Evolutionary conservation across 2,113 vertebrate species (phyloP).

Genomic region (Protomyctophum bolini): DNA sequence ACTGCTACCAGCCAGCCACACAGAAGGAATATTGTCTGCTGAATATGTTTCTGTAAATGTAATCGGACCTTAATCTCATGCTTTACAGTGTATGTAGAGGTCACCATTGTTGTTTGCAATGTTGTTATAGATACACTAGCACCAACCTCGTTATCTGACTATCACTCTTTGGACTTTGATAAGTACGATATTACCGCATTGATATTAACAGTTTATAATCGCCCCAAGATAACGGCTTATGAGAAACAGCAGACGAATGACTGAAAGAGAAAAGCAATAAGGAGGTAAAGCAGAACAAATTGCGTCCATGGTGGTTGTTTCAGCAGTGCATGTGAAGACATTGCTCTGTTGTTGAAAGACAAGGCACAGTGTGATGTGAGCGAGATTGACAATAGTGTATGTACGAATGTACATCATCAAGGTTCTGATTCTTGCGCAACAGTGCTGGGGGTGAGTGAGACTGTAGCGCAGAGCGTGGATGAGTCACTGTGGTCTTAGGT

Average conservation of each 20-base stretch:
- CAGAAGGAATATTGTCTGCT: too few species aligned
- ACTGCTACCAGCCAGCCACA: too few species aligned
- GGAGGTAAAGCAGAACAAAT: background rate
- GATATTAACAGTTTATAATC: background rate
- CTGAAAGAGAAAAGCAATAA: too few species aligned
- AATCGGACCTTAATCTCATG: too few species aligned
- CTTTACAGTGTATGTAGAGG: too few species aligned
- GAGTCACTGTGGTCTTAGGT: conserved; percentile 59
- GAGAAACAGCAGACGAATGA: background rate
- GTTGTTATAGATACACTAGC: background rate
- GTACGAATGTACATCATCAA: background rate
- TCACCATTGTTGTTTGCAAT: too few species aligned
- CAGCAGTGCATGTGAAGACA: background rate
- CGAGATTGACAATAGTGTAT: background rate
- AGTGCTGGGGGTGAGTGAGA: conserved; percentile 36
- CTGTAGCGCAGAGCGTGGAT: conserved; percentile 50
- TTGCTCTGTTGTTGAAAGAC: background rate
- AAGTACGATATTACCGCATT: background rate
- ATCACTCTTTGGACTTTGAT: too few species aligned
- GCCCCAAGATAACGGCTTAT: background rate
- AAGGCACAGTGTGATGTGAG: background rate
- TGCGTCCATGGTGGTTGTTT: background rate
- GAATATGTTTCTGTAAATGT: too few species aligned
- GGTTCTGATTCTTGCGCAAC: conserved; percentile 15
- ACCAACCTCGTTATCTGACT: too few species aligned